phyloP scores from a whole-genome alignment of 2,797 vertebrate genomes.

The Chromobotia macracanthus region DNA sequence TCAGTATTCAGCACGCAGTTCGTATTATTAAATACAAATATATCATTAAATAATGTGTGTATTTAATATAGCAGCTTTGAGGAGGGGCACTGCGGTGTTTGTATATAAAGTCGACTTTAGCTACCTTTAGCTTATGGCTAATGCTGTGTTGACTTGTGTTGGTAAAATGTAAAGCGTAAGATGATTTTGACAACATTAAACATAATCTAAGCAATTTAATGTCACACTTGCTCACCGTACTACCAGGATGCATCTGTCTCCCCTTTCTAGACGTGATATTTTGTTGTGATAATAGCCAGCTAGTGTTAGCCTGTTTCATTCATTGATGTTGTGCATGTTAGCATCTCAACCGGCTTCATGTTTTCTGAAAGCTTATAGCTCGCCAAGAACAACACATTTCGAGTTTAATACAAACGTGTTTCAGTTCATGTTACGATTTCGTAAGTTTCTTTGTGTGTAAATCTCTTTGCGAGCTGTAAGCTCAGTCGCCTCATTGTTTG shows the following conservation, averaged over 20 bases:
- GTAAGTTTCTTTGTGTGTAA: not conserved
- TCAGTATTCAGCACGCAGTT: too few relatives aligned
- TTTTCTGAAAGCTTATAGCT: not conserved
- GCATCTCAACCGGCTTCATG: not conserved
- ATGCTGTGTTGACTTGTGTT: not conserved
- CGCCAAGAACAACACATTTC: not conserved
- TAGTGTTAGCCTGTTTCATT: conserved; percentile 26
- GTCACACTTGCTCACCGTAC: not conserved
- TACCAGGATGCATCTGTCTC: not conserved
- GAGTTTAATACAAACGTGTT: not conserved
- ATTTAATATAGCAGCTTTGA: not conserved
- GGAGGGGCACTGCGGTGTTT: too few relatives aligned
- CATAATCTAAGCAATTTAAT: too few relatives aligned
- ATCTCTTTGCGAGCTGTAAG: not conserved
- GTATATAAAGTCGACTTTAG: not conserved
- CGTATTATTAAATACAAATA: too few relatives aligned
- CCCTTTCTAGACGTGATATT: not conserved
- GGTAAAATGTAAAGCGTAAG: not conserved
- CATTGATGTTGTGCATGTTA: conserved; percentile 28
- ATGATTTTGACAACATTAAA: not conserved
- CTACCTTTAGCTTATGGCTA: conserved; percentile 15
- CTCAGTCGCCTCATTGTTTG: conserved; percentile 21
- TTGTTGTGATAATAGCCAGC: not conserved
- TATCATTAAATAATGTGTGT: not conserved
- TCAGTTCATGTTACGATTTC: not conserved